These are phyloP conservation scores for Pogonocherus hispidulus DNA, from an alignment of 2,888 invertebrate species.

Conservation along the genomic window DNA sequence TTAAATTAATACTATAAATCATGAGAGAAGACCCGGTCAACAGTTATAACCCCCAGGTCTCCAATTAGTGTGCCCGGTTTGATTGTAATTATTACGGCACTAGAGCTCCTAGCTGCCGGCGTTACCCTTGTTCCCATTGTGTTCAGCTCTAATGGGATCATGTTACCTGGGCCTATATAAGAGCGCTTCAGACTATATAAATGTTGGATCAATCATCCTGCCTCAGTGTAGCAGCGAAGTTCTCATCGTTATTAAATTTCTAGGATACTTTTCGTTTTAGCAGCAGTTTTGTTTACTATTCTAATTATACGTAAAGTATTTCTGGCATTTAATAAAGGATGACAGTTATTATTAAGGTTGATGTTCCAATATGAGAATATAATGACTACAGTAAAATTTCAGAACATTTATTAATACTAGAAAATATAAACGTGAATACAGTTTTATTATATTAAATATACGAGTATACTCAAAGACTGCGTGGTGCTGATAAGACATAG, in stretches of 20 bases:
- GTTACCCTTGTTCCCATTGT: conserved; percentile 49
- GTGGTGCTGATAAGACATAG: no score
- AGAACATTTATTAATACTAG: no score
- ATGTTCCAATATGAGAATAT: no score
- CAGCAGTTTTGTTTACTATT: background rate
- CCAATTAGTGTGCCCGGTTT: conserved; percentile 55
- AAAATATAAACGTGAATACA: no score
- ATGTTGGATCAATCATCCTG: conserved; percentile 6
- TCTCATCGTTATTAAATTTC: conserved; percentile 4
- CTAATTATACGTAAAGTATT: no score
- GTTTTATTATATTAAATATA: no score
- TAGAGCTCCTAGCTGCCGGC: conserved; percentile 48
- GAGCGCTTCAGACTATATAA: conserved; percentile 18
- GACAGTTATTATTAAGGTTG: no score
- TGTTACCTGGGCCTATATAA: conserved; percentile 42
- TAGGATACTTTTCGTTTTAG: background rate
- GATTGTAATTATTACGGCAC: conserved; percentile 56
- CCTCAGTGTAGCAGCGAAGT: background rate
- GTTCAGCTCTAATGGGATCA: conserved; percentile 45
- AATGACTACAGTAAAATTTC: no score
- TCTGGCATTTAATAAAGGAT: no score
- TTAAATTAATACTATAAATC: no score
- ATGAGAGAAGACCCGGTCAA: conserved; percentile 41
- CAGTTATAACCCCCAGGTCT: conserved; percentile 50
- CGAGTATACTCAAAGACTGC: no score